These are phyloP conservation scores for Nasua narica DNA, from an alignment of 2,797 vertebrate species.

Conservation along the genomic window DNA sequence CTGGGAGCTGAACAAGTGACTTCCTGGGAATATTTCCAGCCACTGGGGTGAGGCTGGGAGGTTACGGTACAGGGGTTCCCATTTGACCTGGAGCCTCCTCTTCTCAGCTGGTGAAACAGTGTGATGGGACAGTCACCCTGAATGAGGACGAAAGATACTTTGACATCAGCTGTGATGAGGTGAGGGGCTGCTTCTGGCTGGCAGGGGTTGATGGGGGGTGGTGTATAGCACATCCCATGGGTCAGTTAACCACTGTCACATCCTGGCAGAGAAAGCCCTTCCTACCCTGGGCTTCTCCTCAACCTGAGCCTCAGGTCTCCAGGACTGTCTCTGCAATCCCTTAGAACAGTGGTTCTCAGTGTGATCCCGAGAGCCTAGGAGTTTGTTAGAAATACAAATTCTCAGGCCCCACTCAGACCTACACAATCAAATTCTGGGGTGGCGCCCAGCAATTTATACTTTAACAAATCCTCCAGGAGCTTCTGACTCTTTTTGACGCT, in stretches of 20 bases:
- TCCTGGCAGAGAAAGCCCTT: not conserved
- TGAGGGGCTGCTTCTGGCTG: conserved; percentile 27
- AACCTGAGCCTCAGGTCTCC: not conserved
- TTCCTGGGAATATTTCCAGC: not conserved
- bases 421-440: not conserved
- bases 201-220: too few relatives aligned
- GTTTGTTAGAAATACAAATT: not conserved
- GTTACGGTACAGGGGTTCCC: not conserved
- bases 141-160: not conserved
- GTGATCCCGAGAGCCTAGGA: not conserved
- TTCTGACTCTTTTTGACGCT: not conserved
- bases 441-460: not conserved
- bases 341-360: not conserved
- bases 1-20: too few relatives aligned
- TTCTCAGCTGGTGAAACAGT: conserved; percentile 45
- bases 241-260: not conserved
- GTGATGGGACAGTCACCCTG: conserved; percentile 9
- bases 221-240: not conserved
- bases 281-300: not conserved
- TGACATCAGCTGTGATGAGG: not conserved
- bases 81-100: not conserved
- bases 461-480: not conserved
- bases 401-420: not conserved
- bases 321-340: not conserved
- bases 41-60: not conserved